Percentiles rank a stretch among this genome's conserved stretches.
Evolutionary conservation across 2,888 invertebrate species (phyloP).

Genomic region (Sarcophaga carnaria): DNA sequence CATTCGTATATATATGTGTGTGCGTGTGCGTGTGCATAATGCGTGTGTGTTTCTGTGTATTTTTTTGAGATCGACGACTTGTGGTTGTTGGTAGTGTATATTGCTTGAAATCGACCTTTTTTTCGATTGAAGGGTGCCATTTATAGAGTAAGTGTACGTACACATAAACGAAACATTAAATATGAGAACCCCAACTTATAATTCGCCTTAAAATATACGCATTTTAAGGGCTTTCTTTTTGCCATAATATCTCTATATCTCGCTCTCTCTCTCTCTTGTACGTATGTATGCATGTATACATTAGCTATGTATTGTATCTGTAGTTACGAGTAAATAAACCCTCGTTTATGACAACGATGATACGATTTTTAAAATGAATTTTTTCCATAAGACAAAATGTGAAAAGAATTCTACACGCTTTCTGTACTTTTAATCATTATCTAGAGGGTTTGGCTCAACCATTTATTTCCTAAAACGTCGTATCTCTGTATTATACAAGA

Average conservation of each 20-base stretch:
- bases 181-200: constrained; percentile 41
- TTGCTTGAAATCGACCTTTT: constrained; percentile 25
- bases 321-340: background rate
- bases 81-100: constrained; percentile 11
- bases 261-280: too few species aligned
- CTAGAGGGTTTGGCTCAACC: constrained; percentile 42
- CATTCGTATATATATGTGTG: background rate
- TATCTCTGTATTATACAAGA: constrained; percentile 2
- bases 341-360: constrained; percentile 34
- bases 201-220: constrained; percentile 19
- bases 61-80: constrained; percentile 44
- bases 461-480: constrained; percentile 37
- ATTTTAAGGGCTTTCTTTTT: constrained; percentile 51
- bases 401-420: background rate
- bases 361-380: too few species aligned
- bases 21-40: background rate
- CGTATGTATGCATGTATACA: background rate
- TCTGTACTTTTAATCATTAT: constrained; percentile 11
- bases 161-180: background rate
- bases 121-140: constrained; percentile 30
- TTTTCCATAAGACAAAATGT: background rate
- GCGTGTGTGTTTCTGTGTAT: background rate
- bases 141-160: background rate
- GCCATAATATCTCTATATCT: background rate
- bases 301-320: background rate